Base-by-base conservation (phyloP, 2,888 invertebrate genomes). In the Ennomos fuscantarius region DNA sequence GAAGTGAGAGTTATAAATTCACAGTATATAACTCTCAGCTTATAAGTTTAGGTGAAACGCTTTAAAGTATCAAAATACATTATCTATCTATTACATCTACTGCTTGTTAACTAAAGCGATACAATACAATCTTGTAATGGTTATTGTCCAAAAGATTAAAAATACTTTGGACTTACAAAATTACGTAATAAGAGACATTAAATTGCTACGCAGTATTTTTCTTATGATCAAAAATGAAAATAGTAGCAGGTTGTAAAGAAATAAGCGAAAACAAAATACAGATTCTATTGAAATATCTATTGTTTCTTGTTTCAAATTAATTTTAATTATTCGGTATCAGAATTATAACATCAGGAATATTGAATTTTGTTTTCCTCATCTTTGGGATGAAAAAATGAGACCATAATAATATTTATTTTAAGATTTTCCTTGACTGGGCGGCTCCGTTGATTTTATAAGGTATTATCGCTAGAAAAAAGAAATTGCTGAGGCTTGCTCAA, bases 401-500 rank as follows among this genome's bases (percentile, higher is more conserved):
- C 40, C 51, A 9, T 36, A 10, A 37, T 11, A 36, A n/a, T n/a
- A 10, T 11, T n/a, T 11, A 11, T 8, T 24, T 6, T 24, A 42
- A 46, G 35, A 44, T 60, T 60, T 60, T 51, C 43, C 39, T 47
- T 11, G 42, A 46, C 40, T 11, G 42, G 43, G 48, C 32, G n/a
- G 52, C 10, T n/a, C 41, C 41, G 42, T 50, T 37, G 37, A n/a
- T 34, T 39, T 45, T 34, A 34, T 45, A 10, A 46, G 59, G 59
- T 62, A 65, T 74, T 78, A 24, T 8, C 9, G 57, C 6, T 24
- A 24, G 24, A 24, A 56, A 65, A 57, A 66, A 73, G 69, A 68
- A 72, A 9, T 66, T 66, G 79, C 80, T 81, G 79, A 79, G 70
- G 76, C 63, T 64, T 61, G 43, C 36, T 33, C 34, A 60, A 67